Evolutionary conservation across 2,888 invertebrate genomes (phyloP).

Genomic region (Mythimna vitellina): DNA sequence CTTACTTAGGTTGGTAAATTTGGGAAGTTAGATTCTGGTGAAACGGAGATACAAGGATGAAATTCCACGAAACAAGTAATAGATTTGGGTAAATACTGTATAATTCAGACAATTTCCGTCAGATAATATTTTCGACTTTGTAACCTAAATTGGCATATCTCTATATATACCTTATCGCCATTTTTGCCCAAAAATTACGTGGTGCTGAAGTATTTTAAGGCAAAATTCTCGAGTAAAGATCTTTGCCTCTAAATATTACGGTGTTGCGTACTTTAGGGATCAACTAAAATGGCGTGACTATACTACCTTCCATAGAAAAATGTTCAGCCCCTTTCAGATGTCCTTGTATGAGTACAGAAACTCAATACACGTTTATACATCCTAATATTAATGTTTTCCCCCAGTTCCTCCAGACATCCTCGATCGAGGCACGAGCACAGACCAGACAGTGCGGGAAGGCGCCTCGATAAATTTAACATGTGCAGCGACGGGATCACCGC

Average conservation of each 20-base stretch:
- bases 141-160: neutral
- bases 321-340: neutral
- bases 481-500: conserved; percentile 96
- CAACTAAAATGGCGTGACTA: neutral
- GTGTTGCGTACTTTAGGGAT: neutral
- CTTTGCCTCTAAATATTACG: neutral
- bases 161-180: neutral
- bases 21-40: neutral
- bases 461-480: conserved; percentile 96
- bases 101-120: neutral
- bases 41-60: neutral
- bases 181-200: no score
- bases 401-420: conserved; percentile 96
- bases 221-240: neutral
- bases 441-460: conserved; percentile 96
- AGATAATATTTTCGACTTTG: neutral
- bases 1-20: neutral
- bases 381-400: conserved; percentile 19
- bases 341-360: neutral
- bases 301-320: neutral
- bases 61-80: neutral
- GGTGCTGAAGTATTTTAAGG: neutral
- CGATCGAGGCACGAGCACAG: conserved; percentile 95
- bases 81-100: neutral
- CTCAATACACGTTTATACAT: neutral